Percentiles rank a stretch among this genome's conserved stretches.
Conservation (phyloP, 2,113 vertebrate species). For the Paramisgurnus dabryanus region DNA sequence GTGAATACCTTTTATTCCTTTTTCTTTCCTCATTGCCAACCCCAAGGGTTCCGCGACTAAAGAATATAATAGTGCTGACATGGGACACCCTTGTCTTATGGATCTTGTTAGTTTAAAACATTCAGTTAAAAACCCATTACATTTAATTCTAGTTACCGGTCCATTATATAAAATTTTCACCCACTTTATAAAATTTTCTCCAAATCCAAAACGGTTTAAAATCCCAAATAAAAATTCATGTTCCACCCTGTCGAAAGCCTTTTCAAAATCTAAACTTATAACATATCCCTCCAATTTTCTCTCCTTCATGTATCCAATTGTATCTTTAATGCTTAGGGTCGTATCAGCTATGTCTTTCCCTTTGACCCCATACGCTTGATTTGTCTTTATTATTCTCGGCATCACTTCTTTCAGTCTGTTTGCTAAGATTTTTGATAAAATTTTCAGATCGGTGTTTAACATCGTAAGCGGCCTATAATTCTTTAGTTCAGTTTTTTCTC, state of each 20-base stretch:
- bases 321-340: background rate
- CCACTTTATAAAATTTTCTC: background rate
- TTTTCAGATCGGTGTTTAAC: background rate
- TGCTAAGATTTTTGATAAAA: background rate
- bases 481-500: background rate
- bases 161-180: background rate
- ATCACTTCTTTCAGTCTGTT: background rate
- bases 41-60: background rate
- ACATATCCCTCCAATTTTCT: background rate
- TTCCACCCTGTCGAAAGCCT: constrained; percentile 11
- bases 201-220: constrained; percentile 5
- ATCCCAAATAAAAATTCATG: constrained; percentile 6
- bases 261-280: constrained; percentile 6
- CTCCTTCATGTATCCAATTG: background rate
- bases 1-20: background rate
- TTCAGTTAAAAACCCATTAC: constrained; percentile 6
- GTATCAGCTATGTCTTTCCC: constrained; percentile 9
- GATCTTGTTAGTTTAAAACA: constrained; percentile 1
- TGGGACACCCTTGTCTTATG: background rate
- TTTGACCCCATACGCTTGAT: constrained; percentile 7
- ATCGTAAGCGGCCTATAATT: background rate
- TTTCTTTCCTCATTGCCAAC: background rate
- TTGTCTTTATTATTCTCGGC: background rate
- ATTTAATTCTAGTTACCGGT: background rate
- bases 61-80: background rate